phyloP scores from a whole-genome alignment of 2,888 invertebrate species.

The Spilarctia lutea region DNA sequence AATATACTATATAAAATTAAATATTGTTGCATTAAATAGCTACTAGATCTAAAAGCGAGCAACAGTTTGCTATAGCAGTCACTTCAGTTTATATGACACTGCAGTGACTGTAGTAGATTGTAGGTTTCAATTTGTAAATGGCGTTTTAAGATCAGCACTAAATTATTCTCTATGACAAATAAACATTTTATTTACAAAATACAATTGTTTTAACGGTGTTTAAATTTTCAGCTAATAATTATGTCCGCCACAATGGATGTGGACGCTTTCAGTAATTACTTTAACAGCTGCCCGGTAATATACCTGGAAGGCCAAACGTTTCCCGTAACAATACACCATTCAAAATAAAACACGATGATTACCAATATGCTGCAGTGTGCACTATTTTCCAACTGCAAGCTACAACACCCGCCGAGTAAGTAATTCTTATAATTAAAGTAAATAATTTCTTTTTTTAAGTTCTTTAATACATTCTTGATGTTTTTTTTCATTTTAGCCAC shows the following conservation, averaged over 20 bases:
- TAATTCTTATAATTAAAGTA: not conserved
- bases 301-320: constrained; percentile 96
- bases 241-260: constrained; percentile 99
- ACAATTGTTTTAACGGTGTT: not conserved
- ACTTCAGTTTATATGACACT: too few species aligned
- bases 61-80: too few species aligned
- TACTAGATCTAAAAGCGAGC: too few species aligned
- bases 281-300: constrained; percentile 93
- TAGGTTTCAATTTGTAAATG: too few species aligned
- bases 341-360: constrained; percentile 92
- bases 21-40: too few species aligned
- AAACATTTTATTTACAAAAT: too few species aligned
- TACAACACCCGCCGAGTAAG: constrained; percentile 92
- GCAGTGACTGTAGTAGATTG: too few species aligned
- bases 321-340: constrained; percentile 92
- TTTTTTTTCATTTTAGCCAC: constrained; percentile 90
- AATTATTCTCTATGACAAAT: too few species aligned
- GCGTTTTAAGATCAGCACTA: too few species aligned
- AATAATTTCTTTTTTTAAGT: too few species aligned
- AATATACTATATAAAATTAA: too few species aligned
- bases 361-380: constrained; percentile 93
- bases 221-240: constrained; percentile 88
- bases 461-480: not conserved
- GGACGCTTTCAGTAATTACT: constrained; percentile 96
- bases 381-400: constrained; percentile 96